These are phyloP conservation scores for Scaptomyza tumidula DNA, from an alignment of 2,888 invertebrate species.

Conservation along the genomic window DNA sequence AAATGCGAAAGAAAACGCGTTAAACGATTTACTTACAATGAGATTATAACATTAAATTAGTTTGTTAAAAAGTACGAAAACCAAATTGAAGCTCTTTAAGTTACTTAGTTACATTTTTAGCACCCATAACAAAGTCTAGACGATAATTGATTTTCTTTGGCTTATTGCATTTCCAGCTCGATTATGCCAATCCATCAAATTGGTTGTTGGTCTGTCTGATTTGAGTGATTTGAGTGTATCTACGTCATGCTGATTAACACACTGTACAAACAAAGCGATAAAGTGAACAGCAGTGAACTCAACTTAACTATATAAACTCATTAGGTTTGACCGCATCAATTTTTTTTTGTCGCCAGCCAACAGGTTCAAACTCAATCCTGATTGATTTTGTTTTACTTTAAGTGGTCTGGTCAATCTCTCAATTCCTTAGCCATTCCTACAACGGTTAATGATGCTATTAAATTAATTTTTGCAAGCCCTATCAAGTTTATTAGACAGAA, in stretches of 20 bases:
- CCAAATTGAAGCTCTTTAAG: too few relatives aligned
- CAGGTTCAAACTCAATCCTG: conserved; percentile 34
- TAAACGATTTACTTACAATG: too few relatives aligned
- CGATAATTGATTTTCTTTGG: conserved; percentile 23
- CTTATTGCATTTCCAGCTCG: conserved; percentile 12
- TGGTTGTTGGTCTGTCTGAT: not conserved
- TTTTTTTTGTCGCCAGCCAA: conserved; percentile 21
- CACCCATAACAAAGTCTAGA: conserved; percentile 4
- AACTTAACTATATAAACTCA: not conserved
- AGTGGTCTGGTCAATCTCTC: conserved; percentile 33
- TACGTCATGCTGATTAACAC: conserved; percentile 13
- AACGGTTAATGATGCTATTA: not conserved
- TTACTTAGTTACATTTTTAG: not conserved
- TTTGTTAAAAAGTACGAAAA: too few relatives aligned
- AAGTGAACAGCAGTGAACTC: not conserved
- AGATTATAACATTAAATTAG: too few relatives aligned
- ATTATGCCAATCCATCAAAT: conserved; percentile 8
- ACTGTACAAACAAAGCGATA: not conserved
- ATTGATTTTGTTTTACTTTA: conserved; percentile 56
- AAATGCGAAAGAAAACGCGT: too few relatives aligned
- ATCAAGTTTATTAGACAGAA: not conserved
- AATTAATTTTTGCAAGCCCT: not conserved
- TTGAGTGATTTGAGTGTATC: not conserved
- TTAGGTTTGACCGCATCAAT: not conserved
- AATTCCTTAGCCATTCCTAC: conserved; percentile 19